Evolutionary conservation across 1,140 invertebrate genomes (phyloP).

Genomic region (Saccostrea glomerata): DNA sequence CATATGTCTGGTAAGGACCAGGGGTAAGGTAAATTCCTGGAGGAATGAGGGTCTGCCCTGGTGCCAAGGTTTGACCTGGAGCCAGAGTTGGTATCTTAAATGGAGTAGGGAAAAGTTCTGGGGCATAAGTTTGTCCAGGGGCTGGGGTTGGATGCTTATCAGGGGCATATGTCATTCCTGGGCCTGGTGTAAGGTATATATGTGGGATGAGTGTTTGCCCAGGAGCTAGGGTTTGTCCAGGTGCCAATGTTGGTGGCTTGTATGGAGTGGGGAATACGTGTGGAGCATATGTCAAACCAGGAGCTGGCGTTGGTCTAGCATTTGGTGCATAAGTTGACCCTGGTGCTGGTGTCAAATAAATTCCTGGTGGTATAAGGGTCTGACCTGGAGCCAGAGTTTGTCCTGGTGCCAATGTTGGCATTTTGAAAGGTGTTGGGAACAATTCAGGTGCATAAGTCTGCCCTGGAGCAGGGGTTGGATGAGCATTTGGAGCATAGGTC

Average conservation of each 20-base stretch:
- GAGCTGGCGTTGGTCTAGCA: slow-evolving; percentile 46
- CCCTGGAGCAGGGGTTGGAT: slow-evolving; percentile 58
- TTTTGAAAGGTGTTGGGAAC: slow-evolving; percentile 44
- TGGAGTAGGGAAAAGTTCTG: slow-evolving; percentile 54
- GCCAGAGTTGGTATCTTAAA: slow-evolving; percentile 55
- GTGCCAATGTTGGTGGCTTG: slow-evolving; percentile 42
- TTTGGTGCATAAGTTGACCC: slow-evolving; percentile 54
- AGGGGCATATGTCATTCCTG: slow-evolving; percentile 57
- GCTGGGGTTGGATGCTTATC: slow-evolving; percentile 50
- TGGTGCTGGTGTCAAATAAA: slow-evolving; percentile 46
- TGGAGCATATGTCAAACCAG: slow-evolving; percentile 47
- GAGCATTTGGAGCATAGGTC: slow-evolving; percentile 28
- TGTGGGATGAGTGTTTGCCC: slow-evolving; percentile 44
- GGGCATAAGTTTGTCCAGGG: slow-evolving; percentile 66
- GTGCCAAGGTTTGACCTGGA: slow-evolving; percentile 58
- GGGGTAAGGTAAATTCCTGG: slow-evolving; percentile 54
- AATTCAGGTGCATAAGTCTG: slow-evolving; percentile 62
- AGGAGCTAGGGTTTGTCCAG: slow-evolving; percentile 53
- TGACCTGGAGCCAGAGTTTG: slow-evolving; percentile 57
- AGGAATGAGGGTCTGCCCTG: slow-evolving; percentile 56
- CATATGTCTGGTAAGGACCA: slow-evolving; percentile 47
- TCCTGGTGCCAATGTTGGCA: slow-evolving; percentile 56
- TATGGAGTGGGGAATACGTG: slow-evolving; percentile 54
- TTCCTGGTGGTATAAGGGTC: slow-evolving; percentile 39
- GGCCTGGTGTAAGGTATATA: slow-evolving; percentile 52